Evolutionary conservation across 2,888 invertebrate genomes (phyloP).

Genomic region (Thelaira solivaga): DNA sequence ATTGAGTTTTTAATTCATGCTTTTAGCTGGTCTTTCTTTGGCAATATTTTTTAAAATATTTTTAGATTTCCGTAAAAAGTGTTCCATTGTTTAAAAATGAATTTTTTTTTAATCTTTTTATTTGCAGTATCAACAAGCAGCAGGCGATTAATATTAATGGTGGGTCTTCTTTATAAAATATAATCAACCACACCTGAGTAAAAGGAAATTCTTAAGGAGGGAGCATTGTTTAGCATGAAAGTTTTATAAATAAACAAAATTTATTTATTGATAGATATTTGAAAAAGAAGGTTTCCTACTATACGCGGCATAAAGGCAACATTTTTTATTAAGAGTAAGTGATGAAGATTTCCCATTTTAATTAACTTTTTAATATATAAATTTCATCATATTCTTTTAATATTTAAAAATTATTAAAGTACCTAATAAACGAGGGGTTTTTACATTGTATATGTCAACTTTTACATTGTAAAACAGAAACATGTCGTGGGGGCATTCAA

Average conservation of each 20-base stretch:
- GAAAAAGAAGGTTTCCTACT: slow-evolving; percentile 4
- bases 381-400: no score
- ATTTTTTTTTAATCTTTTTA: slow-evolving; percentile 38
- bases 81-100: slow-evolving; percentile 21
- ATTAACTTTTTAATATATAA: no score
- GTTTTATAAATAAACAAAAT: not conserved
- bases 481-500: no score
- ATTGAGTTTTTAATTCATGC: slow-evolving; percentile 30
- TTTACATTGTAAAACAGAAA: no score
- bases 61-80: slow-evolving; percentile 20
- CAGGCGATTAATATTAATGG: slow-evolving; percentile 53
- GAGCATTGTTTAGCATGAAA: not conserved
- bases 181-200: not conserved
- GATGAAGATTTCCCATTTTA: no score
- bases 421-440: no score
- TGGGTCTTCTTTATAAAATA: slow-evolving; percentile 20
- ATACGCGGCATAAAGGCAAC: not conserved
- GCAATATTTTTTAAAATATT: not conserved
- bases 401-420: no score
- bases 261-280: slow-evolving; percentile 33
- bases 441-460: no score
- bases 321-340: no score
- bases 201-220: not conserved
- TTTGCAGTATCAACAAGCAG: slow-evolving; percentile 42
- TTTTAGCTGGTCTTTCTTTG: slow-evolving; percentile 11